Percentiles rank a stretch among this genome's conserved stretches.
Evolutionary conservation across 2,888 invertebrate genomes (phyloP).

Genomic region (Alloplasta piceator): DNA sequence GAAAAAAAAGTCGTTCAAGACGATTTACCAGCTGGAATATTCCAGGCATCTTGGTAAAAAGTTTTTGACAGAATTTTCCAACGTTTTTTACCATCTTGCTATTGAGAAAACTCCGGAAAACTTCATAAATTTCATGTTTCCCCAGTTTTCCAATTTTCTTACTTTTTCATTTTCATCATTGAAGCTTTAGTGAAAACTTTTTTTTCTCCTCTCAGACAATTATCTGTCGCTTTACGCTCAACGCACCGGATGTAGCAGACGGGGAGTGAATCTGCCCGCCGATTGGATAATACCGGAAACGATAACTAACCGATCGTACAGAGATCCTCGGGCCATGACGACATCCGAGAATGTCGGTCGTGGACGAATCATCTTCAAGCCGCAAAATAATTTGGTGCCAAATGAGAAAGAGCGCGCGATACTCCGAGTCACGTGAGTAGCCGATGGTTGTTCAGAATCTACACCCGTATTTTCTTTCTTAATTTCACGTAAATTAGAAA

Average conservation of each 20-base stretch:
- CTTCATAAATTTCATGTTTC: not conserved
- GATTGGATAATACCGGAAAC: constrained; percentile 75
- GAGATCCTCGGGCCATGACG: constrained; percentile 69
- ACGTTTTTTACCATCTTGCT: no score
- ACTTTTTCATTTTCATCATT: not conserved
- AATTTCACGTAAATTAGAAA: no score
- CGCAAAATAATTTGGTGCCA: constrained; percentile 68
- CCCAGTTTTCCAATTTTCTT: not conserved
- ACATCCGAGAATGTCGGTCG: constrained; percentile 1
- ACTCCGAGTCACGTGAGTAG: constrained; percentile 71
- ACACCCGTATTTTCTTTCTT: no score
- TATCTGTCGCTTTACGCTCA: constrained; percentile 54
- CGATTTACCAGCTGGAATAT: constrained; percentile 72
- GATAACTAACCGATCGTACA: constrained; percentile 69
- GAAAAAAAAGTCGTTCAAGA: constrained; percentile 64
- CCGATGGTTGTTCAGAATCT: not conserved
- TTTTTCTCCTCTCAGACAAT: constrained; percentile 50
- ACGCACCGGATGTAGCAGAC: constrained; percentile 48
- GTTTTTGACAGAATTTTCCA: not conserved
- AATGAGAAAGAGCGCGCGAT: constrained; percentile 72
- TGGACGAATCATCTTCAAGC: constrained; percentile 58
- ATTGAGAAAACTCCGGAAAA: not conserved
- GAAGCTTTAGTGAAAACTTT: constrained; percentile 22
- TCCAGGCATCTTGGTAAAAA: constrained; percentile 63
- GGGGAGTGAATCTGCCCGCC: constrained; percentile 67